A percentile compares a stretch with the other conserved stretches of the same genome.
Conservation (phyloP, 1,140 invertebrate species). For the Microvelia longipes region DNA sequence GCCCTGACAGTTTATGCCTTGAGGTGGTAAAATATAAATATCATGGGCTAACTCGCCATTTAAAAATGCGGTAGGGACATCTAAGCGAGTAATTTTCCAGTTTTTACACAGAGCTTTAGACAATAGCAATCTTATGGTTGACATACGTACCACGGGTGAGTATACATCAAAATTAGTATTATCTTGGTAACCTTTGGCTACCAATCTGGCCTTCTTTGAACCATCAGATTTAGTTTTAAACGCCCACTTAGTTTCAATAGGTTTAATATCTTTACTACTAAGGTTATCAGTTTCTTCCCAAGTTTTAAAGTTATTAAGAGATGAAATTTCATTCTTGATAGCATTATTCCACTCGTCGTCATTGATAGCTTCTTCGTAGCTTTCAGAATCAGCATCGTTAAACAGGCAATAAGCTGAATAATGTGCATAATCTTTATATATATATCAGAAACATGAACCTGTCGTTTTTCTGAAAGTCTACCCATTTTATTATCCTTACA, state of each 20-base stretch:
- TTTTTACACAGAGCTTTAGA: constrained; percentile 12
- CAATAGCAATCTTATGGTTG: constrained; percentile 18
- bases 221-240: constrained; percentile 21
- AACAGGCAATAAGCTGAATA: background rate
- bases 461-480: too few species aligned
- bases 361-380: background rate
- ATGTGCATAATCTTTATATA: background rate
- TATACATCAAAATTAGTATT: constrained; percentile 22
- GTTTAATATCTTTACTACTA: background rate
- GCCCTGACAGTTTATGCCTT: constrained; percentile 25
- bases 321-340: background rate
- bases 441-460: too few species aligned
- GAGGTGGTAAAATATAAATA: background rate
- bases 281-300: background rate
- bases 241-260: constrained; percentile 17
- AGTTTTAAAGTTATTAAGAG: background rate
- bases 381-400: background rate
- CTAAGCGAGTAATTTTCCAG: constrained; percentile 23
- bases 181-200: constrained; percentile 21
- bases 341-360: background rate
- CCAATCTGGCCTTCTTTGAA: constrained; percentile 27
- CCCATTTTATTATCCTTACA: too few species aligned
- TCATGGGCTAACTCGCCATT: constrained; percentile 31
- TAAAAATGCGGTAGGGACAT: constrained; percentile 33
- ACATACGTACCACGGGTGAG: constrained; percentile 24